Evolutionary conservation across 1,140 invertebrate genomes (phyloP).

Genomic region (Diorhabda sublineata): DNA sequence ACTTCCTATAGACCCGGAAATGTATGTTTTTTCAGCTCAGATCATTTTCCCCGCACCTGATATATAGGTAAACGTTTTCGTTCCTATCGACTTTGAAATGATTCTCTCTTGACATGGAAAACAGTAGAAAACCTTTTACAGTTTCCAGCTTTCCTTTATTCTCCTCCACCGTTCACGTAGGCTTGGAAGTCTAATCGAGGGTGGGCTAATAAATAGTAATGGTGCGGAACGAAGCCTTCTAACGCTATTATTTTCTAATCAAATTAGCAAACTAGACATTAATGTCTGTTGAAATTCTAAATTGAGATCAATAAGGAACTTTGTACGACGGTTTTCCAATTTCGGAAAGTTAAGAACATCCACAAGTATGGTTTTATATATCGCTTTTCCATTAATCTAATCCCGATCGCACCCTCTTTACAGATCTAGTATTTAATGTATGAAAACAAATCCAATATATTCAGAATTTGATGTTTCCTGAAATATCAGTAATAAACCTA

Average conservation of each 20-base stretch:
- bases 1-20: neutral
- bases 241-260: conserved; percentile 31
- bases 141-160: conserved; percentile 25
- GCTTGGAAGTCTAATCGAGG: conserved; percentile 34
- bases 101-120: conserved; percentile 11
- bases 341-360: no score
- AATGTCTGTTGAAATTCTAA: conserved; percentile 23
- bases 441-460: no score
- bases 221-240: conserved; percentile 28
- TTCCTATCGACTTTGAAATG: neutral
- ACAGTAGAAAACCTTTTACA: conserved; percentile 16
- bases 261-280: conserved; percentile 26
- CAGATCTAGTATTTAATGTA: no score
- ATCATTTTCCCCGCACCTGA: neutral
- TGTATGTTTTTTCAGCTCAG: neutral
- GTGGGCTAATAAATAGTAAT: conserved; percentile 33
- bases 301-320: conserved; percentile 17
- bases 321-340: neutral
- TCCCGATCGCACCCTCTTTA: no score
- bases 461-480: no score
- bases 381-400: no score
- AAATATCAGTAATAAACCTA: no score
- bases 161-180: conserved; percentile 20
- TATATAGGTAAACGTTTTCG: neutral
- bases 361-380: no score